Conservation (phyloP, 1,140 invertebrate species). For the Drusus annulatus region DNA sequence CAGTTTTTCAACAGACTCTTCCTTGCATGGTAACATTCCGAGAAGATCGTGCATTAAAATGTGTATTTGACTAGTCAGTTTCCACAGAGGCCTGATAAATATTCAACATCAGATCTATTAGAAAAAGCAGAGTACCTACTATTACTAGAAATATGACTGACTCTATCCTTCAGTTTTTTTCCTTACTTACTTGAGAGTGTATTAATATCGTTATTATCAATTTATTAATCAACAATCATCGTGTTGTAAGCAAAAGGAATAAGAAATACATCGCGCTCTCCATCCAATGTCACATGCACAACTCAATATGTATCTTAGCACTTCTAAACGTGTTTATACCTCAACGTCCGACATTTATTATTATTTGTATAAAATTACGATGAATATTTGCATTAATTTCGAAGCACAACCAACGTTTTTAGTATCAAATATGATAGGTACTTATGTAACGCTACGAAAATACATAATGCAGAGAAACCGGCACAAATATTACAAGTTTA, state of each 20-base stretch:
- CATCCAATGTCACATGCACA: constrained; percentile 8
- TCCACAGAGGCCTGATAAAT: no score
- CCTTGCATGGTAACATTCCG: no score
- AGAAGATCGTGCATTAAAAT: no score
- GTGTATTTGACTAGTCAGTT: no score
- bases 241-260: neutral
- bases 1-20: no score
- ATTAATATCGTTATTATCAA: neutral
- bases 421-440: no score
- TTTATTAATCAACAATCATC: neutral
- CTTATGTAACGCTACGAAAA: no score
- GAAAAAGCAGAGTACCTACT: no score
- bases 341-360: neutral
- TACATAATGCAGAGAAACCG: no score
- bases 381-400: constrained; percentile 12
- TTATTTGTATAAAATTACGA: constrained; percentile 17
- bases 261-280: neutral
- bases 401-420: neutral
- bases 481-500: no score
- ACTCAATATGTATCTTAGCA: neutral
- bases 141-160: no score
- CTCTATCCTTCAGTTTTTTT: neutral
- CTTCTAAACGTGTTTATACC: constrained; percentile 13
- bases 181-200: neutral
- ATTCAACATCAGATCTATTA: no score